Evolutionary conservation across 35 echinoderm and acorn worm species (phyloP), one percentile per base, ranked within the genome.

Genomic region (Acanthaster planci): DNA sequence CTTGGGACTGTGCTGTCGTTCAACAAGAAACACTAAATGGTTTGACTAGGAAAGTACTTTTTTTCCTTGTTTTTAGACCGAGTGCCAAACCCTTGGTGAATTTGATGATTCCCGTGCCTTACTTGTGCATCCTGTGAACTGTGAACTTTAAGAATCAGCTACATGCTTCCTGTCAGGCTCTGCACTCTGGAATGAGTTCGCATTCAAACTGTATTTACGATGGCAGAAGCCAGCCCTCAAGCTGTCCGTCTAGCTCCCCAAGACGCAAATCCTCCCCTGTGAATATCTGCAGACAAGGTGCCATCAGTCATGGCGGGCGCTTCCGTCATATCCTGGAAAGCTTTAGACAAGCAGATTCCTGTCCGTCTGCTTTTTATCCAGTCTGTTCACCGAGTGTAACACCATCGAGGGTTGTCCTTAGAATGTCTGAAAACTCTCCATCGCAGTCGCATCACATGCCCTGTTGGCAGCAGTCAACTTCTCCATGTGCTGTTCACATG

Each of bases 181-280:
- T 72, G 64, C 30, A 14, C 34, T 72, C 64, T 72, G 64, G 23
- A 72, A 72, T 72, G 64, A 72, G 30, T 72, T 29, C 64, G 30
- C 64, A 72, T 26, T 29, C 26, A 14, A 29, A 29, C 64, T 72
- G 10, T 72, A 72, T 72, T 26, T 26, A 29, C 14, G 64, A 31
- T 26, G 64, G 64, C 64, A 35, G 26, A 31, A 34, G 64, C 29
- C 64, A 36, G 26, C 23, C 64, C 14, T 72, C 34, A 14, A 36
- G 64, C 34, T 34, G 30, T 72, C 23, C 64, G 4, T 47, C 42
- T 12, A 12, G 42, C 22, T 31, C 64, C 26, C 64, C 18, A 14
- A 72, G 64, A 9, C 2, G 23, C 26, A 72, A 72, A 26, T 72
- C 64, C 26, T 72, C 64, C 26, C 64, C 64, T 31, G 64, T 72